Base-by-base conservation (phyloP, 2,113 vertebrate genomes). In the Heloderma charlesbogerti region DNA sequence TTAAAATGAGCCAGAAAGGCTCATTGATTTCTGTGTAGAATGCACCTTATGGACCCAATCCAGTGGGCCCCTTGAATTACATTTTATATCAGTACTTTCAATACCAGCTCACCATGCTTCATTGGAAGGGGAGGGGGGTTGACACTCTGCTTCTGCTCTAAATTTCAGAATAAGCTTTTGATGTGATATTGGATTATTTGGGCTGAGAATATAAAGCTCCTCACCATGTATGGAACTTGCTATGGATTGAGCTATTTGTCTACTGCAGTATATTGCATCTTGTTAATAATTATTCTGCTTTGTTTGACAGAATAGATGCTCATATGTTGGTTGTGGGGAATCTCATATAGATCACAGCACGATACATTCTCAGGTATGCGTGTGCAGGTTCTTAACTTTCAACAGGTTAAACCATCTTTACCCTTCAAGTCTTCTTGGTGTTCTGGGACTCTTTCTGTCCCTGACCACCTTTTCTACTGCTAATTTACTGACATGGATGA, bases 311-410 rank as follows among this genome's bases (percentile, higher is more conserved):
- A 98, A 98, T 91, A 98, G 98, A 94, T 99, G 99, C 84, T 96
- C 98, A 0, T 99, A 99, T 31, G 98, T 99, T 93, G 99, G 99
- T 93, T 99, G 99, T 93, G 99, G 99, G 89, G 99, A 99, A 94
- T 99, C 99, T 74, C 98, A 99, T 34, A 96, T 98, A 15, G 99
- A 99, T 97, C 99, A 99, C 94, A 99, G 99, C 96, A 99, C 99
- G 3, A 98, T 98, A 88, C 99, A 99, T 97, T 99, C 99, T 54
- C 98, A 99, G 99, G 99, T 99, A 96, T 91, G 97, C 95, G 27
- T 81, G 1, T 81, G 45, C 86, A 66, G 78, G 66, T 15, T 27
- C 4, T 40, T 90, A 7, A 85, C 13, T 72, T 88, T 69, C 20
- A 71, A 69, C 43, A 80, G 93, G 3, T 66, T 54, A 91, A 7